These are phyloP conservation scores for Glareola pratincola DNA, from an alignment of 2,113 vertebrate genomes.

Conservation along the genomic window DNA sequence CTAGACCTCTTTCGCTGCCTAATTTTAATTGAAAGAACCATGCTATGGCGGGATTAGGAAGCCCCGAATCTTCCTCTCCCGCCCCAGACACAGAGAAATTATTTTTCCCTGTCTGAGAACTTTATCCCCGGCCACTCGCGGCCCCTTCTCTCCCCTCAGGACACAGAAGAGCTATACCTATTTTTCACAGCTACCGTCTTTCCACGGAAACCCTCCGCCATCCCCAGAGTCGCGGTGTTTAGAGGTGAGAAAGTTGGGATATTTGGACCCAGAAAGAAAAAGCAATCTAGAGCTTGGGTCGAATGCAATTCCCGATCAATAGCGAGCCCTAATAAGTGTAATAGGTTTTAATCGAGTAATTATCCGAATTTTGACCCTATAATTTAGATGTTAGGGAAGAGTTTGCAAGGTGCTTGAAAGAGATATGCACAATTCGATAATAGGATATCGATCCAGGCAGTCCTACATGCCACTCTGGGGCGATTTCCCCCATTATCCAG, in stretches of 20 bases:
- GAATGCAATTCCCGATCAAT: conserved; percentile 85
- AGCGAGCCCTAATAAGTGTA: conserved; percentile 88
- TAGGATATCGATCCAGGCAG: conserved; percentile 88
- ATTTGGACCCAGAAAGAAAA: conserved; percentile 59
- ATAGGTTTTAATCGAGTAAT: conserved; percentile 94
- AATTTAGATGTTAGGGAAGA: conserved; percentile 90
- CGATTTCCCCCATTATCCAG: conserved; percentile 82
- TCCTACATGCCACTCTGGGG: conserved; percentile 79
- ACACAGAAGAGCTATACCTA: neutral
- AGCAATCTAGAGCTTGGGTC: conserved; percentile 81
- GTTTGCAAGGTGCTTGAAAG: conserved; percentile 90
- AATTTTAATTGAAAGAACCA: neutral
- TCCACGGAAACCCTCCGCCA: neutral
- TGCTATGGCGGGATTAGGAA: neutral
- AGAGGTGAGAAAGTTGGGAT: conserved; percentile 58
- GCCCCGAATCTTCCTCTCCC: neutral
- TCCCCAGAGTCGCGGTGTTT: neutral
- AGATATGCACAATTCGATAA: conserved; percentile 92
- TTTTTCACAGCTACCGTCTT: neutral
- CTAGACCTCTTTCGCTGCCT: neutral
- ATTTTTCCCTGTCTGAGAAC: neutral
- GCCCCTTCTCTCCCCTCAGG: neutral
- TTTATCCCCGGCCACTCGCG: neutral
- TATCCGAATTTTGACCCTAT: conserved; percentile 93
- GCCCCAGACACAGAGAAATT: neutral